Conservation (phyloP, 2,888 invertebrate species). For the Azorinus chamasolen region DNA sequence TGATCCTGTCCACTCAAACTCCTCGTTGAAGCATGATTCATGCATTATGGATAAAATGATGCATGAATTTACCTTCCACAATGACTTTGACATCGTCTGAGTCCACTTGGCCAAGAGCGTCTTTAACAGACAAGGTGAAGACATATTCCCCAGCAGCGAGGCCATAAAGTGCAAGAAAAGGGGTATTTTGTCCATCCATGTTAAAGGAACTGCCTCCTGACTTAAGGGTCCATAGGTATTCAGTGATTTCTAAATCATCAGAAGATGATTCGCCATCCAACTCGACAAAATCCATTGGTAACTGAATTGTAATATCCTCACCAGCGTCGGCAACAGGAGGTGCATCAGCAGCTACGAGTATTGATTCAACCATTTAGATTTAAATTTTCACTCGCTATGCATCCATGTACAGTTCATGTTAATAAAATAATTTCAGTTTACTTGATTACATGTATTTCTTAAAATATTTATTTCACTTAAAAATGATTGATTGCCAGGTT, state of each 20-base stretch:
- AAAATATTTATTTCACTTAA: no score
- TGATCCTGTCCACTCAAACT: no score
- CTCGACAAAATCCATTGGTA: slow-evolving; percentile 22
- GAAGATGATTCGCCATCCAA: slow-evolving; percentile 32
- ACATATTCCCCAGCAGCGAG: slow-evolving; percentile 28
- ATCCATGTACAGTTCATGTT: no score
- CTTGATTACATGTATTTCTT: no score
- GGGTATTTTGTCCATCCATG: slow-evolving; percentile 15
- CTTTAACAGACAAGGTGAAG: slow-evolving; percentile 41
- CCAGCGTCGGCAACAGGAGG: slow-evolving; percentile 56
- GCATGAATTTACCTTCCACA: slow-evolving; percentile 55
- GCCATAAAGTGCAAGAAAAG: not conserved
- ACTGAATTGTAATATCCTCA: slow-evolving; percentile 19
- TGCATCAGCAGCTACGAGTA: slow-evolving; percentile 29
- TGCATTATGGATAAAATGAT: no score
- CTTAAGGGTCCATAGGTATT: slow-evolving; percentile 28
- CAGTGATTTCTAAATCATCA: slow-evolving; percentile 38
- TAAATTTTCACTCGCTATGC: no score
- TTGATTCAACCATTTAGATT: no score
- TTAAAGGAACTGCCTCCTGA: slow-evolving; percentile 4
- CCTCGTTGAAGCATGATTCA: no score
- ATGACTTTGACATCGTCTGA: slow-evolving; percentile 41
- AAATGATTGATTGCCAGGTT: no score
- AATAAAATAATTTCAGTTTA: no score
- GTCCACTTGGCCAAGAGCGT: slow-evolving; percentile 42